Percentiles rank a stretch among this genome's conserved stretches.
These are phyloP conservation scores for Rhineura floridana DNA, from an alignment of 2,113 vertebrate genomes.

Conservation along the genomic window DNA sequence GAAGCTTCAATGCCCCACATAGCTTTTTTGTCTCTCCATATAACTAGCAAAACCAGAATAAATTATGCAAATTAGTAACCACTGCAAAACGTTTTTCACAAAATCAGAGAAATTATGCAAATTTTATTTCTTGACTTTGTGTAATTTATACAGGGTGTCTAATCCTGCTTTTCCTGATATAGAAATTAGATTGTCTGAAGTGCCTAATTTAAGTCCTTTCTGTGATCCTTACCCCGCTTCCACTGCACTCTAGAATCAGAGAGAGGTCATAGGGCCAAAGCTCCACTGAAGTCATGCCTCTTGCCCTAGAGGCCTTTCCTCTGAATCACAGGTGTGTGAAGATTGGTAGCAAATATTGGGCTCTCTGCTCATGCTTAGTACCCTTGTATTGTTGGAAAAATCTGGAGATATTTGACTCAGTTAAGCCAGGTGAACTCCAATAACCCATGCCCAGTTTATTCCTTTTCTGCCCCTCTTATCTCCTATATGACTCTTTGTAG, in stretches of 20 bases:
- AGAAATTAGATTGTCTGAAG: background rate
- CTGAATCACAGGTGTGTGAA: background rate
- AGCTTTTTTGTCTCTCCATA: too few species aligned
- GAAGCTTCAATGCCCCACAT: too few species aligned
- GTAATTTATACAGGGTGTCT: background rate
- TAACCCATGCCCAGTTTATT: background rate
- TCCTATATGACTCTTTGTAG: background rate
- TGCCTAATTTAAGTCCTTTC: background rate
- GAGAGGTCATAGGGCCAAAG: background rate
- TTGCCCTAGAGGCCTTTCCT: background rate
- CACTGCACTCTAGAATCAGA: too few species aligned
- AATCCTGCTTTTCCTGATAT: background rate
- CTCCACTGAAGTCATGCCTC: background rate
- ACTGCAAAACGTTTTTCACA: background rate
- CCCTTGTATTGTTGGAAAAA: background rate
- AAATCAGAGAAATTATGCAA: background rate
- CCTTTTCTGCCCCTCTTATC: background rate
- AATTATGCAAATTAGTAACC: too few species aligned
- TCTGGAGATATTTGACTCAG: background rate
- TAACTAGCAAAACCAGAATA: too few species aligned
- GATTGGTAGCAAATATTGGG: background rate
- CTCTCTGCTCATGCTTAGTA: background rate
- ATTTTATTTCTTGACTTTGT: background rate
- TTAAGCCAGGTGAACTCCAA: background rate
- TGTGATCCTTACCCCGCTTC: background rate